These are phyloP conservation scores for Himalopsyche kuldschensis DNA, from an alignment of 2,888 invertebrate species.

Conservation along the genomic window DNA sequence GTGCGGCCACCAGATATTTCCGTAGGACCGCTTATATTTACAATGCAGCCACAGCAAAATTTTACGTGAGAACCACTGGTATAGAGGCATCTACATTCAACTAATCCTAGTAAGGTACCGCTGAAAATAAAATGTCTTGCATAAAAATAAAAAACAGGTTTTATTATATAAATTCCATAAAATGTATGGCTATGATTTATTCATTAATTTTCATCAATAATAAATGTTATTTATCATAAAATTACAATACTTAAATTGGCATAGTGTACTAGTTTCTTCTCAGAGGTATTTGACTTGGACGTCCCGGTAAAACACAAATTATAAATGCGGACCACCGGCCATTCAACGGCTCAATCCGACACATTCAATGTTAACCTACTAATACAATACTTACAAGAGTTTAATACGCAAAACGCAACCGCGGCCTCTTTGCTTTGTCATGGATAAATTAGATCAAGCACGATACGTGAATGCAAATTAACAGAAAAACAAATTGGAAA, in stretches of 20 bases:
- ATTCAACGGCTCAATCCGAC: background rate
- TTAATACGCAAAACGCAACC: background rate
- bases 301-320: background rate
- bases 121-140: background rate
- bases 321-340: background rate
- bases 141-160: constrained; percentile 9
- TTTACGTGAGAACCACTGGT: too few relatives aligned
- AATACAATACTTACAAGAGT: constrained; percentile 9
- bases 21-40: too few relatives aligned
- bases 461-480: too few relatives aligned
- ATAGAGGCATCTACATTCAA: too few relatives aligned
- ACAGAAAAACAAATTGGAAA: too few relatives aligned
- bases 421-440: background rate
- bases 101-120: background rate
- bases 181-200: constrained; percentile 37
- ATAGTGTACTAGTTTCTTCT: constrained; percentile 35
- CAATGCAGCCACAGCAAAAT: too few relatives aligned
- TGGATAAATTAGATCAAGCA: background rate
- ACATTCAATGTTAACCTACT: background rate
- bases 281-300: constrained; percentile 40
- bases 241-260: constrained; percentile 40
- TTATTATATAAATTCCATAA: constrained; percentile 37
- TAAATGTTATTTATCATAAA: constrained; percentile 32
- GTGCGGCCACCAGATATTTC: too few relatives aligned
- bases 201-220: constrained; percentile 35